Conservation (phyloP, 2,113 vertebrate species). For the Scolopax mira region DNA sequence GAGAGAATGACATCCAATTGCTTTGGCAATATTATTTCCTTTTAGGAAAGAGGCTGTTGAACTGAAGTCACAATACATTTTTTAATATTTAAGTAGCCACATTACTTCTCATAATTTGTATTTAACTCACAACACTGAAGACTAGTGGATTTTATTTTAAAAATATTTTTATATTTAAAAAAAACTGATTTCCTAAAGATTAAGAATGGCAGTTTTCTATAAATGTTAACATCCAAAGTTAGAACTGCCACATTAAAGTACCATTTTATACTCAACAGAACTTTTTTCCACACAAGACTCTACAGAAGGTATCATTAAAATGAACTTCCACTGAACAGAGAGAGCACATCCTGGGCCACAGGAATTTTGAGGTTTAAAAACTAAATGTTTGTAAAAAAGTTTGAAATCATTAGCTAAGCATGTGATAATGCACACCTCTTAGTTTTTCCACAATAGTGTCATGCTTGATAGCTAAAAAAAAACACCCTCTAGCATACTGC, state of each 20-base stretch:
- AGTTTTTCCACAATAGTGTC: background rate
- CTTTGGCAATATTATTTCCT: background rate
- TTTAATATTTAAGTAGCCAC: background rate
- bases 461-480: background rate
- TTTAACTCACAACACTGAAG: background rate
- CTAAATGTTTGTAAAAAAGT: background rate
- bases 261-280: background rate
- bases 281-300: background rate
- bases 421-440: background rate
- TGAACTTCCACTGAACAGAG: background rate
- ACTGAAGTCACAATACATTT: background rate
- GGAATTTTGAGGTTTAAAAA: slow-evolving; percentile 21
- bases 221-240: background rate
- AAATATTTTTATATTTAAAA: background rate
- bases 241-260: background rate
- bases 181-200: background rate
- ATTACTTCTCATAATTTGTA: background rate
- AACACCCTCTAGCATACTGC: fast-evolving
- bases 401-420: background rate
- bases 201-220: background rate
- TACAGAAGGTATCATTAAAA: background rate
- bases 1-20: background rate
- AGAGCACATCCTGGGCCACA: background rate
- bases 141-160: background rate
- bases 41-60: background rate